Percentiles rank a stretch among this genome's conserved stretches.
These are phyloP conservation scores for Montipora capitata DNA, from an alignment of 92 coral and sea anemone species.

Conservation along the genomic window DNA sequence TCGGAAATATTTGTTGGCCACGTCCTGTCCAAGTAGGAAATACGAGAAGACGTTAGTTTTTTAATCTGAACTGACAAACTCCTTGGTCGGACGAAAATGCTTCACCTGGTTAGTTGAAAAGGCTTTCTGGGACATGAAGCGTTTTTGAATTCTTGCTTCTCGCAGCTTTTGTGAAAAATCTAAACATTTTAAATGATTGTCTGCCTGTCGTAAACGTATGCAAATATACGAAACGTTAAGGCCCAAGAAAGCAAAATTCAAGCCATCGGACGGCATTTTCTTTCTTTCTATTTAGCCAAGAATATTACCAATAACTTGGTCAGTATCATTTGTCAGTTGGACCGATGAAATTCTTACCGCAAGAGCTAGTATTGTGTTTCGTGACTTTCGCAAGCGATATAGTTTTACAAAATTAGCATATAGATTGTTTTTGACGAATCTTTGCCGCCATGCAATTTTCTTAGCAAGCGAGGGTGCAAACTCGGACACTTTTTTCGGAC, in stretches of 20 bases:
- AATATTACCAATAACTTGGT: neutral
- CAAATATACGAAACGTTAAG: slow-evolving; percentile 65
- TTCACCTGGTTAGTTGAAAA: neutral
- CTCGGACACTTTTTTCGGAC: neutral
- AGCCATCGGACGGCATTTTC: neutral
- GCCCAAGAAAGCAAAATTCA: slow-evolving; percentile 12
- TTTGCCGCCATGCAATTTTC: slow-evolving; percentile 44
- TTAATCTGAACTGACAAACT: slow-evolving; percentile 27
- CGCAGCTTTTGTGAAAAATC: slow-evolving; percentile 44
- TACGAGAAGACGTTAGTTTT: neutral
- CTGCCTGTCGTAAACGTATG: slow-evolving; percentile 84
- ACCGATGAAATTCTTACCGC: slow-evolving; percentile 11
- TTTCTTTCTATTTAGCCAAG: neutral
- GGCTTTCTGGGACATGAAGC: slow-evolving; percentile 28
- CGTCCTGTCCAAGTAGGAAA: neutral
- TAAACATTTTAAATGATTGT: slow-evolving; percentile 84
- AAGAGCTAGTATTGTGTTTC: slow-evolving; percentile 34
- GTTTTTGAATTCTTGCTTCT: slow-evolving; percentile 44
- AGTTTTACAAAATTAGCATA: slow-evolving; percentile 48
- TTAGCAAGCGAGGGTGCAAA: slow-evolving; percentile 24
- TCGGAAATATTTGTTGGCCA: neutral
- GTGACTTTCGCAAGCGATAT: slow-evolving; percentile 50
- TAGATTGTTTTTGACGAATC: slow-evolving; percentile 39
- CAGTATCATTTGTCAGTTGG: slow-evolving; percentile 32
- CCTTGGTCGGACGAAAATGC: neutral